Conservation (phyloP, 2,797 vertebrate species). For the Ptychadena robeensis region DNA sequence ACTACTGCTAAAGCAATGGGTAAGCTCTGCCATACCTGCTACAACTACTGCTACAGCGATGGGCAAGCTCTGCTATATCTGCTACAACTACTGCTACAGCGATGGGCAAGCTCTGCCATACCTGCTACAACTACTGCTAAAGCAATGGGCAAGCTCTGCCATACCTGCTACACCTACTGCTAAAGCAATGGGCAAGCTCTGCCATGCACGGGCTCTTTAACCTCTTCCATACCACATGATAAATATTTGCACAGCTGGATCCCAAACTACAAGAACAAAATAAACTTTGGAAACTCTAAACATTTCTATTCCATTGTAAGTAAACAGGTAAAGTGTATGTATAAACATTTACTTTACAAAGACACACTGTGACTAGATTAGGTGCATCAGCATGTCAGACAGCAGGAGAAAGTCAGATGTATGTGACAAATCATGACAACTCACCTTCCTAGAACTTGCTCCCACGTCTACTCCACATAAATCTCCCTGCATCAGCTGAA, state of each 20-base stretch:
- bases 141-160: not conserved
- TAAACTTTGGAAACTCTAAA: not conserved
- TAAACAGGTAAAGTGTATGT: not conserved
- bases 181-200: not conserved
- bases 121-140: not conserved
- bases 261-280: not conserved
- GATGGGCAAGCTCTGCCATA: not conserved
- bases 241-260: not conserved
- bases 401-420: not conserved
- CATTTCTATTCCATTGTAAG: not conserved
- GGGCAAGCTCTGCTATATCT: not conserved
- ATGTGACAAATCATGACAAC: constrained; percentile 17
- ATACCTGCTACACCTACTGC: not conserved
- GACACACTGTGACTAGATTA: not conserved
- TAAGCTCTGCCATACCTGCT: not conserved
- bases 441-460: constrained; percentile 43
- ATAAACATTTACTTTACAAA: not conserved
- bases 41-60: not conserved
- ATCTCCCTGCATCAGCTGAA: not conserved
- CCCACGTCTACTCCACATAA: constrained; percentile 17
- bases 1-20: constrained; percentile 3
- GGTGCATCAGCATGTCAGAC: not conserved
- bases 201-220: not conserved
- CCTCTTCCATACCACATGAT: no score
- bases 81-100: not conserved